A percentile compares a stretch with the other conserved stretches of the same genome.
These are phyloP conservation scores for Cybosia mesomella DNA, from an alignment of 2,888 invertebrate genomes.

Conservation along the genomic window DNA sequence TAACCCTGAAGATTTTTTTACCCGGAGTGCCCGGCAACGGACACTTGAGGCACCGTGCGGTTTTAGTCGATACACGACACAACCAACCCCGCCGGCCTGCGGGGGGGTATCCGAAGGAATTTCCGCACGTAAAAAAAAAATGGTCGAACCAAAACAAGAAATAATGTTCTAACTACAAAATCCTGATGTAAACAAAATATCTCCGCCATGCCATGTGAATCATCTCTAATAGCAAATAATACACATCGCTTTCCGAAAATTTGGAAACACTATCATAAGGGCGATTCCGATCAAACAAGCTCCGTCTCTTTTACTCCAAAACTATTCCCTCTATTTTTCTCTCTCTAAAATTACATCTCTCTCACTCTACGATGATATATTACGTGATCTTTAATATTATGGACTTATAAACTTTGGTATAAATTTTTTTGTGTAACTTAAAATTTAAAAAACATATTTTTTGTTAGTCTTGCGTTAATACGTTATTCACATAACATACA, in stretches of 20 bases:
- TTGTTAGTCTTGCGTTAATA: background rate
- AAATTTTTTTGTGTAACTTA: background rate
- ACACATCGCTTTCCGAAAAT: constrained; percentile 83
- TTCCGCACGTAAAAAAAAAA: too few species aligned
- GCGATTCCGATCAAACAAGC: constrained; percentile 77
- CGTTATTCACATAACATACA: too few species aligned
- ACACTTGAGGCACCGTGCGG: too few species aligned
- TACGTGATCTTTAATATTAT: constrained; percentile 74
- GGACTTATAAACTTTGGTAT: constrained; percentile 39
- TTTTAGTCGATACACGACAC: too few species aligned
- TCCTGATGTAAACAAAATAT: background rate
- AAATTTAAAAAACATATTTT: background rate
- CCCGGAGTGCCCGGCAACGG: too few species aligned
- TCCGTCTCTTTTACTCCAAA: constrained; percentile 59
- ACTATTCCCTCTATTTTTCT: constrained; percentile 37
- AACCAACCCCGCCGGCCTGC: too few species aligned
- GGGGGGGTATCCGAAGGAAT: too few species aligned
- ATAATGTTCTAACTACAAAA: background rate
- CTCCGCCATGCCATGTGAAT: constrained; percentile 67
- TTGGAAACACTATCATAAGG: constrained; percentile 86
- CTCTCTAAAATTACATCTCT: constrained; percentile 44
- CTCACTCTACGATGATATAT: constrained; percentile 53
- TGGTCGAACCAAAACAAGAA: background rate
- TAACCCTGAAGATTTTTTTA: too few species aligned
- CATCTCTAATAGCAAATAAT: constrained; percentile 70